Base-by-base conservation (phyloP, 2,113 vertebrate species). In the Hystrix cristata region DNA sequence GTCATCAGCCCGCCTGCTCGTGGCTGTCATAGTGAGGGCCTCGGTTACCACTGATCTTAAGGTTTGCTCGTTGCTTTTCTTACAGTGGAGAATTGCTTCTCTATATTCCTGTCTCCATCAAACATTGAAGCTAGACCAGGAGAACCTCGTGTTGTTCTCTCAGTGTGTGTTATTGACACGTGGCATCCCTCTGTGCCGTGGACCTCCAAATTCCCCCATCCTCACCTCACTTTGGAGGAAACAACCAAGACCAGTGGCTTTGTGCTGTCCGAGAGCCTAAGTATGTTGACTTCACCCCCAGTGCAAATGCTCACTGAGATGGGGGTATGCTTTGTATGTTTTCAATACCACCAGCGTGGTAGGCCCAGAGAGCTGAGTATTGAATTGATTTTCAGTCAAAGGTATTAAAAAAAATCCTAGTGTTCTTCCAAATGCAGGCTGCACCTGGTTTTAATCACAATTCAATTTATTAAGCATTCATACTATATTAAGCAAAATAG, bases 391-490 rank as follows among this genome's bases (percentile, higher is more conserved):
- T 83, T 85, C 79, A 88, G 25, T 78, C n/a, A 78, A 38, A 76
- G n/a, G 38, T 78, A 78, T 55, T 57, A 46, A 21, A 72, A 94
- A 59, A 59, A 92, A 53, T 74, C 29, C 57, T 51, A 38, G 19
- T 57, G 87, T 83, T 51, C 64, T 88, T 80, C 51, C 69, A 91
- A 94, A 69, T 80, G 27, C 83, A 83, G 21, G 48, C 16, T 23
- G 1, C 25, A 90, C 34, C 60, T 91, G 67, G 94, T 95, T 95
- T 88, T 94, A 97, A 93, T 65, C 92, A 67, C 82, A 87, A 74
- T 18, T 93, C 82, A 94, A 80, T 91, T 89, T 94, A 93, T 86
- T 93, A 95, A 94, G 67, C 38, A 69, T 69, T 94, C 94, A 27
- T 69, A 79, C 13, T 48, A 38, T 48, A 65, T 60, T 92, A 51